Conservation (phyloP, 2,888 invertebrate genomes). For the Oscheius sp. region DNA sequence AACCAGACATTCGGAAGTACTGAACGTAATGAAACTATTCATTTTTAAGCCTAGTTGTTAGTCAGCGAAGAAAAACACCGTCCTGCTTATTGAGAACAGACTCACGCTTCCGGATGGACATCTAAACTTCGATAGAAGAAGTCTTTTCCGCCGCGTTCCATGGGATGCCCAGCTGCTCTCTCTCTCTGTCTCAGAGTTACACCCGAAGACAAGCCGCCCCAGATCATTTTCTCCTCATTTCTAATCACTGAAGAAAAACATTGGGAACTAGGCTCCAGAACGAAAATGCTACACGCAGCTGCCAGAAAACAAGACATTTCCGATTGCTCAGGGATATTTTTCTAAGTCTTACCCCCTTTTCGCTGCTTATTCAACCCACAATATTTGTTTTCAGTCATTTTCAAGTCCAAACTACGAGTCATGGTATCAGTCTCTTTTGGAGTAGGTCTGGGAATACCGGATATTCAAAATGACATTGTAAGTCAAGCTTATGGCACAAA, state of each 20-base stretch:
- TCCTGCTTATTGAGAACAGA: background rate
- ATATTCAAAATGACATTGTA: too few species aligned
- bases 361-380: too few species aligned
- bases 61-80: too few species aligned
- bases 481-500: too few species aligned
- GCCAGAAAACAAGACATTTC: background rate
- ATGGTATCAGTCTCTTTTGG: too few species aligned
- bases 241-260: background rate
- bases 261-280: background rate
- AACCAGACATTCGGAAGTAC: too few species aligned
- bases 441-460: too few species aligned
- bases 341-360: too few species aligned
- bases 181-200: constrained; percentile 7
- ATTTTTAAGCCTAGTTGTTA: too few species aligned
- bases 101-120: constrained; percentile 25
- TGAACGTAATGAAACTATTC: too few species aligned
- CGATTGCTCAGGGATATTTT: background rate
- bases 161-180: constrained; percentile 4
- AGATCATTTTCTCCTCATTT: constrained; percentile 7
- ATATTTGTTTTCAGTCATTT: too few species aligned
- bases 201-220: constrained; percentile 6
- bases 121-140: constrained; percentile 24
- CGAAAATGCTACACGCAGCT: background rate
- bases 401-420: too few species aligned
- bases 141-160: constrained; percentile 29